These are phyloP conservation scores for Bos indicus DNA, from an alignment of 2,113 vertebrate genomes.

Conservation along the genomic window DNA sequence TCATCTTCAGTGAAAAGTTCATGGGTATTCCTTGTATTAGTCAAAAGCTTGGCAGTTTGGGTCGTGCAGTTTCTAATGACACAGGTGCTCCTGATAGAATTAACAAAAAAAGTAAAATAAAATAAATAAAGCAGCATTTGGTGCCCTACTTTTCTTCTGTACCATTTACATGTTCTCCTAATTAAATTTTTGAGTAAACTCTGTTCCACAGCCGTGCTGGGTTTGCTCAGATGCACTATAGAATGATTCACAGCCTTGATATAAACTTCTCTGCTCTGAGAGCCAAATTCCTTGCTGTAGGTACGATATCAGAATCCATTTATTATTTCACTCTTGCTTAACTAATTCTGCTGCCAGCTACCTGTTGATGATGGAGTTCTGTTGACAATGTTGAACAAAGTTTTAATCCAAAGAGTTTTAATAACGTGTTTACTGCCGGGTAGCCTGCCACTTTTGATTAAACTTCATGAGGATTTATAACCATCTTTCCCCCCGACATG, in stretches of 20 bases:
- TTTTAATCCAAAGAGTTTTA: slow-evolving; percentile 76
- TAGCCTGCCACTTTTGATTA: slow-evolving; percentile 83
- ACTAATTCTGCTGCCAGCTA: slow-evolving; percentile 80
- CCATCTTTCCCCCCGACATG: slow-evolving; percentile 72
- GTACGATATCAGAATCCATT: slow-evolving; percentile 68
- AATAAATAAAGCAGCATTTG: slow-evolving; percentile 66
- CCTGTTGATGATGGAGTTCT: slow-evolving; percentile 70
- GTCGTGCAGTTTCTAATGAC: slow-evolving; percentile 28
- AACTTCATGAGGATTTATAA: slow-evolving; percentile 84
- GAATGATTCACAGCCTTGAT: slow-evolving; percentile 50
- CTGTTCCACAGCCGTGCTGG: slow-evolving; percentile 64
- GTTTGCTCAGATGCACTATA: slow-evolving; percentile 57
- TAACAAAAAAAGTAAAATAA: slow-evolving; percentile 45
- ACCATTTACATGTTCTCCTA: slow-evolving; percentile 71
- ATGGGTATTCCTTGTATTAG: background rate
- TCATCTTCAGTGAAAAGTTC: slow-evolving; percentile 1
- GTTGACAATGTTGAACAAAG: slow-evolving; percentile 76
- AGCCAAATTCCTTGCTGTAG: slow-evolving; percentile 71
- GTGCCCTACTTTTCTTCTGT: slow-evolving; percentile 64
- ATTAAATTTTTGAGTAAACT: slow-evolving; percentile 76
- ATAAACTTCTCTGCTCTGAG: slow-evolving; percentile 61
- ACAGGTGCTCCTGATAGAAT: slow-evolving; percentile 53
- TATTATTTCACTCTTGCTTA: slow-evolving; percentile 75
- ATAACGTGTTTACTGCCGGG: slow-evolving; percentile 80
- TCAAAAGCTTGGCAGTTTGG: slow-evolving; percentile 4